These are phyloP conservation scores for Bathybates hornii DNA, from an alignment of 2,113 vertebrate genomes.

Conservation along the genomic window DNA sequence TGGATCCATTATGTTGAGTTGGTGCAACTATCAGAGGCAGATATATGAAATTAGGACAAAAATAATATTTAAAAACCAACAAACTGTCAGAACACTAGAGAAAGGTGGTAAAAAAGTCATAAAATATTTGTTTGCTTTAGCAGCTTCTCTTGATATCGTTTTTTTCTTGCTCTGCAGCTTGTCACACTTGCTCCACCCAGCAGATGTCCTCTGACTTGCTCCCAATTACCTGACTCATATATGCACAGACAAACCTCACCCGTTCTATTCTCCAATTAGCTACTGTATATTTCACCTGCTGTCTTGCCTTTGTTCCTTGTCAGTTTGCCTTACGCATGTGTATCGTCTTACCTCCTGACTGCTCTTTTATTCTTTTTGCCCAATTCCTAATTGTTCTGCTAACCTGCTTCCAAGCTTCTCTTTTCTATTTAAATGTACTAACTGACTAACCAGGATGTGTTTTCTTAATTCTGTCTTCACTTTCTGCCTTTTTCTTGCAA, in stretches of 20 bases:
- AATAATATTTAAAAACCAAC: neutral
- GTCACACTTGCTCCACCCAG: neutral
- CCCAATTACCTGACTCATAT: neutral
- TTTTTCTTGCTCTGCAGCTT: neutral
- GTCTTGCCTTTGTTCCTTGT: neutral
- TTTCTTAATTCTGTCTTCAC: neutral
- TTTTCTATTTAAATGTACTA: neutral
- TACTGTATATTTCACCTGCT: neutral
- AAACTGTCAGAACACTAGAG: neutral
- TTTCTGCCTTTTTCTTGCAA: neutral
- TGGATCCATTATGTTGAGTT: neutral
- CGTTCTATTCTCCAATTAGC: neutral
- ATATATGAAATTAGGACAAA: neutral
- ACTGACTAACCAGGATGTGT: neutral
- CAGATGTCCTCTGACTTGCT: neutral
- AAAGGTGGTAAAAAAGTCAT: neutral
- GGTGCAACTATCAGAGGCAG: neutral
- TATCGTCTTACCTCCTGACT: neutral
- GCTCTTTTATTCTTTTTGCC: neutral
- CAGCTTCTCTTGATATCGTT: neutral
- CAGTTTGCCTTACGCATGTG: neutral
- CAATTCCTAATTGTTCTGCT: neutral
- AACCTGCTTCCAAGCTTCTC: neutral
- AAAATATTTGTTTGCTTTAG: neutral
- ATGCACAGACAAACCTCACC: neutral